Conservation (phyloP, 2,113 vertebrate species). For the Hyla sarda region DNA sequence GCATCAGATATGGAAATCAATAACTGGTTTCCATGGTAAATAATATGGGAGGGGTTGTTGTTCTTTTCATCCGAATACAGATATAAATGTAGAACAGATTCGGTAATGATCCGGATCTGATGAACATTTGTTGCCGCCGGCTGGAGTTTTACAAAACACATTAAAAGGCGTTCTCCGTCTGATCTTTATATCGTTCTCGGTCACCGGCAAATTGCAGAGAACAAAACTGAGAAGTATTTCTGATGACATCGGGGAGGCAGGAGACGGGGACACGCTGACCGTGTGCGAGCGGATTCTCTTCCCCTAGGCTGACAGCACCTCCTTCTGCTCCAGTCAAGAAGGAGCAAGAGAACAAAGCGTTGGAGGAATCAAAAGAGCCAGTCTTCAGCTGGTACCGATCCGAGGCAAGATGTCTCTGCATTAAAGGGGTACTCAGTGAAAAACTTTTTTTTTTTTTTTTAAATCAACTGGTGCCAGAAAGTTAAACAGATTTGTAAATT, state of each 20-base stretch:
- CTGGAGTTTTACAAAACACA: neutral
- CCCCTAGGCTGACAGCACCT: neutral
- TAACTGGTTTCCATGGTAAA: neutral
- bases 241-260: neutral
- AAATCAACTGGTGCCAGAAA: no score
- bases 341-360: constrained; percentile 7
- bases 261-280: neutral
- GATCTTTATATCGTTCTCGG: neutral
- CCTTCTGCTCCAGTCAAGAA: constrained; percentile 5
- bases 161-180: neutral
- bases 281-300: neutral
- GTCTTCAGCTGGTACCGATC: neutral
- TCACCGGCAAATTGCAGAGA: neutral
- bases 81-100: neutral
- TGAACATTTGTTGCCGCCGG: neutral
- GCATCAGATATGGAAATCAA: neutral
- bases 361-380: neutral
- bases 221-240: neutral
- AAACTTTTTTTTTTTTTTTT: no score
- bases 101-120: neutral
- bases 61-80: neutral
- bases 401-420: neutral
- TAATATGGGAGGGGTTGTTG: neutral
- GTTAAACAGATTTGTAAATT: no score
- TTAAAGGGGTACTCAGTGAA: no score